Evolutionary conservation across 2,888 invertebrate genomes (phyloP).

Genomic region (Euplexia lucipara): DNA sequence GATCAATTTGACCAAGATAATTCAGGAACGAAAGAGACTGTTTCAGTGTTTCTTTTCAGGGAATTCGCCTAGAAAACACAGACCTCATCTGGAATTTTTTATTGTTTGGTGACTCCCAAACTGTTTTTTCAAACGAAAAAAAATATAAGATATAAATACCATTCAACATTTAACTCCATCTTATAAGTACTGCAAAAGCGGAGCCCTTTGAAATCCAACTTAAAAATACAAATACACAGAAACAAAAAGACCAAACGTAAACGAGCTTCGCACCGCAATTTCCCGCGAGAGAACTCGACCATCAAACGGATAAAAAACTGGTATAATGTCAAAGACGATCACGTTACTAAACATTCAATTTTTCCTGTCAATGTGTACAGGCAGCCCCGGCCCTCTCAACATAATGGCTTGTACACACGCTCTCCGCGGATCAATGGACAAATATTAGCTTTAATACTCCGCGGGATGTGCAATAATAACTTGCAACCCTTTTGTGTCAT

Average conservation of each 20-base stretch:
- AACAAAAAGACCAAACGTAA: constrained; percentile 1
- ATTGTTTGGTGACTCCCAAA: no score
- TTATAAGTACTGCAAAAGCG: no score
- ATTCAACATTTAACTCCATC: no score
- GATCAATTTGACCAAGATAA: no score
- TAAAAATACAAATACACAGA: background rate
- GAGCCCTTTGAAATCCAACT: background rate
- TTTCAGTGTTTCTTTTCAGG: no score
- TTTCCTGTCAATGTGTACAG: constrained; percentile 67
- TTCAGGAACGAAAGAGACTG: no score
- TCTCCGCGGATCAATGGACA: constrained; percentile 72
- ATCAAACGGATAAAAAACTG: constrained; percentile 23
- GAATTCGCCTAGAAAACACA: no score
- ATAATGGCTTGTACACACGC: constrained; percentile 78
- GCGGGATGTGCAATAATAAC: constrained; percentile 53
- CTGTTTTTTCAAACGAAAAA: no score
- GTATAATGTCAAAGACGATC: constrained; percentile 66
- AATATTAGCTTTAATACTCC: constrained; percentile 79
- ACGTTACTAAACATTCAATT: constrained; percentile 65
- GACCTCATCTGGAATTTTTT: no score
- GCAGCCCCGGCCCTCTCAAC: constrained; percentile 69
- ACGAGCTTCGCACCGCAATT: constrained; percentile 20
- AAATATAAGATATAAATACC: no score
- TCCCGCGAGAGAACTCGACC: constrained; percentile 17
- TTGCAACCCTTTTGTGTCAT: constrained; percentile 45